phyloP scores from a whole-genome alignment of 2,888 invertebrate genomes.

The Cheilosia impressa region DNA sequence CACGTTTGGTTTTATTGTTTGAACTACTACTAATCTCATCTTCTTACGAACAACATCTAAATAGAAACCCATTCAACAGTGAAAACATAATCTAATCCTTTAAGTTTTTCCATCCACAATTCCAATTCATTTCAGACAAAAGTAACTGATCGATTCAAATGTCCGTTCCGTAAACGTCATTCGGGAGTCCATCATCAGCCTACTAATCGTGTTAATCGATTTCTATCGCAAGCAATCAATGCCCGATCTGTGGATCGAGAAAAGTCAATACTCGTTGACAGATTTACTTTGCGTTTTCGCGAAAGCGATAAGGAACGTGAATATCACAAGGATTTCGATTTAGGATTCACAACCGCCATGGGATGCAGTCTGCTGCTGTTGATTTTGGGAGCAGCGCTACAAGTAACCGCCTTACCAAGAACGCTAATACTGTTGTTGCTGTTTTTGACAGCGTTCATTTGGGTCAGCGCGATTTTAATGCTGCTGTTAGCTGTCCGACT shows the following conservation, averaged over 20 bases:
- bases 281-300: slow-evolving; percentile 93
- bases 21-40: slow-evolving; percentile 26
- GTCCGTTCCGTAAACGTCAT: slow-evolving; percentile 94
- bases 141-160: slow-evolving; percentile 93
- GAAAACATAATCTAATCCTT: slow-evolving; percentile 31
- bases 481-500: slow-evolving; percentile 92
- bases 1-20: slow-evolving; percentile 23
- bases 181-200: slow-evolving; percentile 94
- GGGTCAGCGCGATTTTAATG: slow-evolving; percentile 94
- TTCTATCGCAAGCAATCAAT: slow-evolving; percentile 95
- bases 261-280: slow-evolving; percentile 94
- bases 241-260: slow-evolving; percentile 95
- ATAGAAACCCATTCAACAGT: background rate
- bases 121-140: slow-evolving; percentile 87
- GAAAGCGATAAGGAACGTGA: slow-evolving; percentile 93
- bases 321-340: slow-evolving; percentile 94
- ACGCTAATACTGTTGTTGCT: slow-evolving; percentile 92
- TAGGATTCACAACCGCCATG: slow-evolving; percentile 92
- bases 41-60: slow-evolving; percentile 11
- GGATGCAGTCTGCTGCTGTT: slow-evolving; percentile 91
- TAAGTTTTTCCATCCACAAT: slow-evolving; percentile 26
- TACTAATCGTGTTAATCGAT: slow-evolving; percentile 95
- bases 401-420: slow-evolving; percentile 90
- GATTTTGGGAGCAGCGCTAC: slow-evolving; percentile 90
- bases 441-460: slow-evolving; percentile 94